These are phyloP conservation scores for Cynocephalus volans DNA, from an alignment of 2,113 vertebrate genomes.

Conservation along the genomic window DNA sequence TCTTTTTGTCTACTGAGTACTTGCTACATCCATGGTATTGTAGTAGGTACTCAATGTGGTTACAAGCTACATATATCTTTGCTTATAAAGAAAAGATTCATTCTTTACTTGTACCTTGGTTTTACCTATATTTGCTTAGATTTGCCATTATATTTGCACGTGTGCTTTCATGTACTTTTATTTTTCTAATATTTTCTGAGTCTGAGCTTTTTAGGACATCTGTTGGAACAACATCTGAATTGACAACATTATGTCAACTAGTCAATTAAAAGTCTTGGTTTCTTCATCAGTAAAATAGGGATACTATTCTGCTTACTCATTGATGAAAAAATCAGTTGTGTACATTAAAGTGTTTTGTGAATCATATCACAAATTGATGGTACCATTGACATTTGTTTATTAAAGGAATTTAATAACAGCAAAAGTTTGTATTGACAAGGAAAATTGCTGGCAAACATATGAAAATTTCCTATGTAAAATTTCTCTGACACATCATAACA, in stretches of 20 bases:
- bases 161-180: background rate
- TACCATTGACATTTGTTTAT: background rate
- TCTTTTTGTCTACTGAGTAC: background rate
- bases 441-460: background rate
- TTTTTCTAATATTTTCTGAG: background rate
- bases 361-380: background rate
- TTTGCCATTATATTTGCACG: background rate
- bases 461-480: background rate
- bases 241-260: background rate
- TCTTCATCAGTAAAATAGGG: constrained; percentile 18
- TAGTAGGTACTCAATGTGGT: background rate
- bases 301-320: background rate
- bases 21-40: background rate
- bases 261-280: constrained; percentile 3
- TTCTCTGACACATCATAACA: background rate
- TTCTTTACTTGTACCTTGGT: background rate
- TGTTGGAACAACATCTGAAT: background rate
- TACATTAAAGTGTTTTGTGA: background rate
- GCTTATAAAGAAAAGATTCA: background rate
- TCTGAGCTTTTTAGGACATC: background rate
- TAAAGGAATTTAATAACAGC: constrained; percentile 9
- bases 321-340: background rate
- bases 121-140: background rate
- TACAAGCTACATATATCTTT: background rate
- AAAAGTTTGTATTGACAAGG: background rate